Evolutionary conservation across 2,888 invertebrate species (phyloP).

Genomic region (Cotesia congregata): DNA sequence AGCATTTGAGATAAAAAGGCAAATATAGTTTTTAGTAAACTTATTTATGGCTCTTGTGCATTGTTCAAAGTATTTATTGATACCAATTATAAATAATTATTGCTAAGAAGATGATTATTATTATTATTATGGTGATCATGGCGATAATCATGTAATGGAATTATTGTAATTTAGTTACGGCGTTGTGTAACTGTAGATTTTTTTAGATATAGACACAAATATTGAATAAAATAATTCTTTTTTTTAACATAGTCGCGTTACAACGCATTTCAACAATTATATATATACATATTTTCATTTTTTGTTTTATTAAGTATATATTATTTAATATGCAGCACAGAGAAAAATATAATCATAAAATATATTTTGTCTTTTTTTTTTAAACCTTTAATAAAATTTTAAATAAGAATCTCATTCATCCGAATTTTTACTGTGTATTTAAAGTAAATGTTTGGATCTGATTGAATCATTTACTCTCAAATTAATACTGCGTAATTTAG

Average conservation of each 20-base stretch:
- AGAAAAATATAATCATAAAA: slow-evolving; percentile 51
- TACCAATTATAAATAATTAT: slow-evolving; percentile 56
- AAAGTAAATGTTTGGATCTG: neutral
- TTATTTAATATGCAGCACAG: slow-evolving; percentile 52
- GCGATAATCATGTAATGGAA: slow-evolving; percentile 31
- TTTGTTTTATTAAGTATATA: slow-evolving; percentile 43
- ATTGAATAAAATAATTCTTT: slow-evolving; percentile 46
- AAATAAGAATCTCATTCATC: too few relatives aligned
- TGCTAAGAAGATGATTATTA: slow-evolving; percentile 35
- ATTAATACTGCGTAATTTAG: neutral
- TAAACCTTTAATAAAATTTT: neutral
- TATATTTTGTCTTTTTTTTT: slow-evolving; percentile 42
- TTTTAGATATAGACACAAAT: slow-evolving; percentile 57
- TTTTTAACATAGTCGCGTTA: slow-evolving; percentile 34
- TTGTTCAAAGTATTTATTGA: slow-evolving; percentile 66
- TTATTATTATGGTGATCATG: slow-evolving; percentile 40
- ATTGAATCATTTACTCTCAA: neutral
- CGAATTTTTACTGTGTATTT: too few relatives aligned
- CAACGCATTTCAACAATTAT: slow-evolving; percentile 38
- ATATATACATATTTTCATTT: slow-evolving; percentile 32
- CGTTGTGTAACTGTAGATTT: slow-evolving; percentile 56
- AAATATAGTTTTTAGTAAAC: slow-evolving; percentile 50
- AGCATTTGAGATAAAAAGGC: slow-evolving; percentile 52
- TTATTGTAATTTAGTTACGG: slow-evolving; percentile 57
- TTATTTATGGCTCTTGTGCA: slow-evolving; percentile 64